Conservation (phyloP, 2,113 vertebrate species). For the Oncorhynchus tshawytscha region DNA sequence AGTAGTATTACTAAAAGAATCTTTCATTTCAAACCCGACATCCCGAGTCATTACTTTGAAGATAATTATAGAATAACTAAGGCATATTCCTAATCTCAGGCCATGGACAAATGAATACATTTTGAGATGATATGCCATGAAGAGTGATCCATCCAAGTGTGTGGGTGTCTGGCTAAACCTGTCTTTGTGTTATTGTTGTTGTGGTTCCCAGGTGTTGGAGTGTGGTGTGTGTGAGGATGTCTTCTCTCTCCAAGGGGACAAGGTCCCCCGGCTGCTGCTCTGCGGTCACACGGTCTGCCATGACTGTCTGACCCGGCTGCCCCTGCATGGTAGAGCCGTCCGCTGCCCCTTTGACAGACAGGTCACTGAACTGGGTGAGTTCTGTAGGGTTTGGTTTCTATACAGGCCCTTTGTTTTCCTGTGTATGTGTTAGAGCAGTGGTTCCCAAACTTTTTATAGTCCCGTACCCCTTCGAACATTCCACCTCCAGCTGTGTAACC, state of each 20-base stretch:
- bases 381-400: neutral
- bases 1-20: too few relatives aligned
- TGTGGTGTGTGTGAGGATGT: slow-evolving; percentile 98
- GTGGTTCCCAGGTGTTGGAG: slow-evolving; percentile 84
- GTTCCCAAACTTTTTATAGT: too few relatives aligned
- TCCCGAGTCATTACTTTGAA: too few relatives aligned
- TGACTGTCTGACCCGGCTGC: slow-evolving; percentile 92
- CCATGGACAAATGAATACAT: neutral
- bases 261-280: slow-evolving; percentile 91
- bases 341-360: slow-evolving; percentile 97
- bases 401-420: too few relatives aligned
- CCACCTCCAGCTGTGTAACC: too few relatives aligned
- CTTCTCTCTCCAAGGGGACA: slow-evolving; percentile 96
- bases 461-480: too few relatives aligned
- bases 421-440: too few relatives aligned
- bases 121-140: neutral
- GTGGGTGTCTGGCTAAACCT: neutral
- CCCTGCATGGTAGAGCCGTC: slow-evolving; percentile 91
- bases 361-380: slow-evolving; percentile 92
- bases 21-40: too few relatives aligned
- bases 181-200: neutral
- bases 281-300: slow-evolving; percentile 97
- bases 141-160: neutral
- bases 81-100: too few relatives aligned
- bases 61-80: too few relatives aligned